Evolutionary conservation across 2,797 vertebrate species (phyloP).

Genomic region (Odontamblyopus lacepedii): DNA sequence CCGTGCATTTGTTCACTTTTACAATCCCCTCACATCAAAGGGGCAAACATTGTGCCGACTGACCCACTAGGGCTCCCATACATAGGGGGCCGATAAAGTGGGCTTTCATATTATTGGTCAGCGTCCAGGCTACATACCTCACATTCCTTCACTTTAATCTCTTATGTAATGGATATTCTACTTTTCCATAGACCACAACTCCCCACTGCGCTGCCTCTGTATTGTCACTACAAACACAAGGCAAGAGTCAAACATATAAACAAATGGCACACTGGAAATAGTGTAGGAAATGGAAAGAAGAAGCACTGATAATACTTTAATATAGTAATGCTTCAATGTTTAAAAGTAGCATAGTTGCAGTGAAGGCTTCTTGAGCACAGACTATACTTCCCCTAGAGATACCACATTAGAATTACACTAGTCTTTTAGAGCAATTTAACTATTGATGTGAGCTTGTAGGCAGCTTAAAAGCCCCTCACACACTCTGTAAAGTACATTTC

Average conservation of each 20-base stretch:
- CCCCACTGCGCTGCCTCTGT: conserved; percentile 39
- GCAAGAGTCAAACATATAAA: conserved; percentile 43
- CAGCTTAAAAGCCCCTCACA: conserved; percentile 23
- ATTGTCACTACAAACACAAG: conserved; percentile 55
- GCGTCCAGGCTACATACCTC: conserved; percentile 69
- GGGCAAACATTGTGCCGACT: conserved; percentile 34
- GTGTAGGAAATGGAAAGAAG: conserved; percentile 35
- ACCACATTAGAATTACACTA: conserved; percentile 30
- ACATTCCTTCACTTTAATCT: conserved; percentile 76
- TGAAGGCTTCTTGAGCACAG: conserved; percentile 16
- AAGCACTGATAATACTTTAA: neutral
- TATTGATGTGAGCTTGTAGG: conserved; percentile 36
- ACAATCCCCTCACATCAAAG: conserved; percentile 61
- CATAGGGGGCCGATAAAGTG: conserved; percentile 36
- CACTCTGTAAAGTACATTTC: conserved; percentile 39
- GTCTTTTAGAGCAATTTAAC: conserved; percentile 35
- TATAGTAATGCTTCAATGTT: neutral
- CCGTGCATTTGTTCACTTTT: conserved; percentile 47
- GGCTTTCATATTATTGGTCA: conserved; percentile 61
- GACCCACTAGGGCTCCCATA: conserved; percentile 40
- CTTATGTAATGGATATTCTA: conserved; percentile 77
- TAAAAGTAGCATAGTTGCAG: neutral
- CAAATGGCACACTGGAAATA: conserved; percentile 22
- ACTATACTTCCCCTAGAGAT: conserved; percentile 12
- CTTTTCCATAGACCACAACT: conserved; percentile 54